phyloP scores from a whole-genome alignment of 2,888 invertebrate genomes.

The Ptychoptera albimana region DNA sequence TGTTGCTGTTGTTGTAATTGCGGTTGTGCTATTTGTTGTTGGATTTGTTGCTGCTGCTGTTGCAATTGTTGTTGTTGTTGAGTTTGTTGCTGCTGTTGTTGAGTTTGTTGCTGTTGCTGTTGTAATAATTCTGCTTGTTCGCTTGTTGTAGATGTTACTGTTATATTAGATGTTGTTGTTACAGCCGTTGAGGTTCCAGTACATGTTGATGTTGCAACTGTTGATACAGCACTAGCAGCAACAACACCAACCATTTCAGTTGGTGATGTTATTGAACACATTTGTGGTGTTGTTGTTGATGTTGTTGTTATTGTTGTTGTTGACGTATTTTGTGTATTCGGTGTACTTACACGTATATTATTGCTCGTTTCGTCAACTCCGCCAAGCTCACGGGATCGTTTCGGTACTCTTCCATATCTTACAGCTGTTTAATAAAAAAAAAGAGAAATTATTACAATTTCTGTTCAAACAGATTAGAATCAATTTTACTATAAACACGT shows the following conservation, averaged over 20 bases:
- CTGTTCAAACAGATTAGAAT: neutral
- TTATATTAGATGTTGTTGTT: constrained; percentile 2
- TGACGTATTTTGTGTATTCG: constrained; percentile 33
- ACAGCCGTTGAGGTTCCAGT: constrained; percentile 2
- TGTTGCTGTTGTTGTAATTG: constrained; percentile 3
- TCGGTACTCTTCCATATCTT: constrained; percentile 91
- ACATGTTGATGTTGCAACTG: constrained; percentile 15
- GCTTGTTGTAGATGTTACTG: neutral
- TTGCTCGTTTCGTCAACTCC: constrained; percentile 17
- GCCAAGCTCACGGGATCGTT: constrained; percentile 71
- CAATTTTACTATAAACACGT: too few species aligned
- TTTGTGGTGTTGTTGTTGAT: constrained; percentile 31
- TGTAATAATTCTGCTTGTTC: neutral
- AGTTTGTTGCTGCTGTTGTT: too few species aligned
- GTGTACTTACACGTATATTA: constrained; percentile 30
- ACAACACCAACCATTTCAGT: constrained; percentile 19
- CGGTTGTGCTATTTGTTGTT: constrained; percentile 1
- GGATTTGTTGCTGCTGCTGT: constrained; percentile 3
- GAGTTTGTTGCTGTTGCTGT: too few species aligned
- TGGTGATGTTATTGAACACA: constrained; percentile 31
- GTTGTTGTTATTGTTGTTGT: constrained; percentile 33
- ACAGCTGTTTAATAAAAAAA: constrained; percentile 47
- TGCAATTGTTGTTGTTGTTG: too few species aligned
- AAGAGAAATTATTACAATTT: neutral
- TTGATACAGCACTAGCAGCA: constrained; percentile 19